Conservation (phyloP, 2,888 invertebrate genomes). For the Mythimna pallens region DNA sequence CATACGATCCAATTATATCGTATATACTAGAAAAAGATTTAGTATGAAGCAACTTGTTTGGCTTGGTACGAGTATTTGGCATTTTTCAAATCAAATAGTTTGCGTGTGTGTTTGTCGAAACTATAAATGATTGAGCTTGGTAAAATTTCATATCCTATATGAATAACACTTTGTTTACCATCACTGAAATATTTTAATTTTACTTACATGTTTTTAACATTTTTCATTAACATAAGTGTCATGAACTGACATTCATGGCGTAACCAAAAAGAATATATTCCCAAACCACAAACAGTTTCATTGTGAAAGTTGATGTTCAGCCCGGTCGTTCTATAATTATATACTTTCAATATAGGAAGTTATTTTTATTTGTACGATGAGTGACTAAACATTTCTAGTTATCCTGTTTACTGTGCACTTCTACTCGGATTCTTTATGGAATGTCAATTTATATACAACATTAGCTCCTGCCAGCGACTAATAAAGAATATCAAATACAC, state of each 20-base stretch:
- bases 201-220: constrained; percentile 51
- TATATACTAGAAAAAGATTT: constrained; percentile 78
- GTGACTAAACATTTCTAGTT: not conserved
- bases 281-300: not conserved
- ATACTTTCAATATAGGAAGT: no score
- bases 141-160: constrained; percentile 18
- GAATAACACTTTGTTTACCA: constrained; percentile 24
- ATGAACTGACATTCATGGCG: constrained; percentile 28
- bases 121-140: constrained; percentile 13
- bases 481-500: not conserved
- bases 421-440: not conserved
- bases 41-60: constrained; percentile 60
- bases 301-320: not conserved
- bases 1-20: constrained; percentile 73
- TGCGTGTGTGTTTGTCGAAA: constrained; percentile 8
- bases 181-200: constrained; percentile 54
- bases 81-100: constrained; percentile 50
- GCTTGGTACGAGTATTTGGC: constrained; percentile 58
- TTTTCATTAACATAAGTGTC: constrained; percentile 42
- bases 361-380: not conserved
- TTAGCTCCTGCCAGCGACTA: not conserved
- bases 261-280: constrained; percentile 45
- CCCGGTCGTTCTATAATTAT: no score
- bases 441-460: not conserved
- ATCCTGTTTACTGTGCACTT: not conserved